Evolutionary conservation across 2,797 vertebrate species (phyloP).

Genomic region (Adrianichthys oophorus): DNA sequence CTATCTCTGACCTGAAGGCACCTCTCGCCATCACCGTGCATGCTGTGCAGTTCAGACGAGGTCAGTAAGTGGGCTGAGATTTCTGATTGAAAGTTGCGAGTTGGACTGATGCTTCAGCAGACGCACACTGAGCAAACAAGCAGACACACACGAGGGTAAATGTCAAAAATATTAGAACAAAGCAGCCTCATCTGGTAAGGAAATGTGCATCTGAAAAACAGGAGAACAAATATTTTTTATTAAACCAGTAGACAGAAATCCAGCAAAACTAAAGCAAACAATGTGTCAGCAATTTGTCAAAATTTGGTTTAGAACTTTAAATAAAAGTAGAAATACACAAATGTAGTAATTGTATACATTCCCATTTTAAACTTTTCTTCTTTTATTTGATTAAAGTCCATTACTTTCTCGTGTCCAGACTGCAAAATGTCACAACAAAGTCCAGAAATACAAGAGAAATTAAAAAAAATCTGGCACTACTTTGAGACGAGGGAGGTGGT

Average conservation of each 20-base stretch:
- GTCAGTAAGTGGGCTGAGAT: conserved; percentile 62
- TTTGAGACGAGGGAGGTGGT: conserved; percentile 21
- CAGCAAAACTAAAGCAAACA: too few species aligned
- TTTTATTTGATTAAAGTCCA: background rate
- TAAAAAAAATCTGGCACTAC: conserved; percentile 6
- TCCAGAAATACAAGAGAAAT: conserved; percentile 43
- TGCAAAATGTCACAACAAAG: conserved; percentile 20
- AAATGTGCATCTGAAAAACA: conserved; percentile 35
- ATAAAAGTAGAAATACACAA: too few species aligned
- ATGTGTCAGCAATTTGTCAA: too few species aligned
- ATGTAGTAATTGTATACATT: too few species aligned
- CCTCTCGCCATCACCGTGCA: conserved; percentile 32
- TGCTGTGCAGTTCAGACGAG: conserved; percentile 57
- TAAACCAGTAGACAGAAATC: conserved; percentile 4
- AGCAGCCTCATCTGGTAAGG: conserved; percentile 30
- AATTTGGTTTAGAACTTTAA: too few species aligned
- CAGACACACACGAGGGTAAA: conserved; percentile 13
- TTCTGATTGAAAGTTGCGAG: conserved; percentile 53
- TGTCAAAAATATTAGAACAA: conserved; percentile 30
- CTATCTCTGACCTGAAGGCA: conserved; percentile 50
- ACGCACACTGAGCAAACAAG: conserved; percentile 9
- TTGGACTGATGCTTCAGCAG: conserved; percentile 34
- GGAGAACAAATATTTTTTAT: conserved; percentile 2
- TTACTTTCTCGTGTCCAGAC: conserved; percentile 41
- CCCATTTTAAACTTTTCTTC: background rate